These are phyloP conservation scores for Phthorimaea operculella DNA, from an alignment of 1,140 invertebrate species.

Conservation along the genomic window DNA sequence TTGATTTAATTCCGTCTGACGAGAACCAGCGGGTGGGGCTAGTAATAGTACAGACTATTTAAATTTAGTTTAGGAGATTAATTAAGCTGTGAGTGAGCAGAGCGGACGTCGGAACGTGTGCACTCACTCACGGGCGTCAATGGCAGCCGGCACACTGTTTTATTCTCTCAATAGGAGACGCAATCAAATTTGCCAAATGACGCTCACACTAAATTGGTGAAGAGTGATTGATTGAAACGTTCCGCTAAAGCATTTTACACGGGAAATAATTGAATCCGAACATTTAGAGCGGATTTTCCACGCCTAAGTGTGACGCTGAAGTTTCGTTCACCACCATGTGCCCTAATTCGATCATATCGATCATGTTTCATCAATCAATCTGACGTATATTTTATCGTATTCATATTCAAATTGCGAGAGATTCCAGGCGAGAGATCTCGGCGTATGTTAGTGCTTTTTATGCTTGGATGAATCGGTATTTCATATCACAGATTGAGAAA, in stretches of 20 bases:
- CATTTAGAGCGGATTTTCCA: slow-evolving; percentile 34
- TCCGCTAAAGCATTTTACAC: slow-evolving; percentile 52
- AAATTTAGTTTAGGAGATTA: slow-evolving; percentile 59
- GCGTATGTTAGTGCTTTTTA: no score
- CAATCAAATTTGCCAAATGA: slow-evolving; percentile 65
- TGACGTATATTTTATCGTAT: background rate
- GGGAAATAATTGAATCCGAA: slow-evolving; percentile 55
- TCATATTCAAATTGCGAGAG: background rate
- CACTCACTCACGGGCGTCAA: slow-evolving; percentile 51
- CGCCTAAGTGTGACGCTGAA: background rate
- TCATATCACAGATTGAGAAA: no score
- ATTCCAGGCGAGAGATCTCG: no score
- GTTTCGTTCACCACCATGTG: background rate
- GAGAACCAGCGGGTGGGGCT: slow-evolving; percentile 22
- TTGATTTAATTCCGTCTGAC: slow-evolving; percentile 38
- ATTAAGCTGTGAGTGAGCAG: slow-evolving; percentile 38
- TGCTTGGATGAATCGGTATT: no score
- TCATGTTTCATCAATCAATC: slow-evolving; percentile 1
- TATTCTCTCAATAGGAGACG: slow-evolving; percentile 53
- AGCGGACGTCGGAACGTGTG: no score
- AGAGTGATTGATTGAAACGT: slow-evolving; percentile 63
- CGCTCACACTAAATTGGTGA: slow-evolving; percentile 61
- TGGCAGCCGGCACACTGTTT: slow-evolving; percentile 51
- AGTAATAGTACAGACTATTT: slow-evolving; percentile 40
- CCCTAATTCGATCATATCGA: slow-evolving; percentile 1